A percentile compares a stretch with the other conserved stretches of the same genome.
Conservation (phyloP, 2,797 vertebrate species). For the Catamblyrhynchus diadema region DNA sequence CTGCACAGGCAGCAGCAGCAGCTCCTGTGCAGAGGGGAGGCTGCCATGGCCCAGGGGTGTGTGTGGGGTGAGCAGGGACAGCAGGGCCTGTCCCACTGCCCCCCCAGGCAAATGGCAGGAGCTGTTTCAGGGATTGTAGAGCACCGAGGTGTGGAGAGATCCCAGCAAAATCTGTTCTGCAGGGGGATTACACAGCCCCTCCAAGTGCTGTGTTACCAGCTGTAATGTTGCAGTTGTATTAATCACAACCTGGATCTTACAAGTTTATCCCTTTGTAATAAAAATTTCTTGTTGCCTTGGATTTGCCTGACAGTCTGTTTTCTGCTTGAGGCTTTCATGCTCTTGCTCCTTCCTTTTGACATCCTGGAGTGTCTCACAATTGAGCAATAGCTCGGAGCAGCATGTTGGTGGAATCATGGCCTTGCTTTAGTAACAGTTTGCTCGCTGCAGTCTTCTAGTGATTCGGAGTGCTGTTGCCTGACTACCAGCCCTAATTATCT, state of each 20-base stretch:
- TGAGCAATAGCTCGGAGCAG: conserved; percentile 53
- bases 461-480: conserved; percentile 63
- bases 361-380: conserved; percentile 25
- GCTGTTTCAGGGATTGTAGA: neutral
- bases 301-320: neutral
- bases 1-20: neutral
- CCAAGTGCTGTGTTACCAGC: neutral
- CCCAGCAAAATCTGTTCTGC: neutral
- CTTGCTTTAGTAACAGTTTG: conserved; percentile 35
- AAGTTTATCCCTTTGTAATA: neutral
- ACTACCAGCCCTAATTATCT: conserved; percentile 63
- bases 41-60: neutral
- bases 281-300: neutral
- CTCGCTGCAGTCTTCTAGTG: conserved; percentile 9
- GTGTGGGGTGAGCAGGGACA: too few species aligned
- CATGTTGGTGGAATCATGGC: conserved; percentile 15
- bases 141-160: neutral
- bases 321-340: conserved; percentile 26
- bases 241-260: neutral
- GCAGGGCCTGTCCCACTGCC: too few species aligned
- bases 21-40: neutral
- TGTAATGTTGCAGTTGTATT: neutral
- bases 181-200: neutral
- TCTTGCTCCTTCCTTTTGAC: conserved; percentile 31
- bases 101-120: neutral